Evolutionary conservation across 2,113 vertebrate species (phyloP).

Genomic region (Mixornis gularis): DNA sequence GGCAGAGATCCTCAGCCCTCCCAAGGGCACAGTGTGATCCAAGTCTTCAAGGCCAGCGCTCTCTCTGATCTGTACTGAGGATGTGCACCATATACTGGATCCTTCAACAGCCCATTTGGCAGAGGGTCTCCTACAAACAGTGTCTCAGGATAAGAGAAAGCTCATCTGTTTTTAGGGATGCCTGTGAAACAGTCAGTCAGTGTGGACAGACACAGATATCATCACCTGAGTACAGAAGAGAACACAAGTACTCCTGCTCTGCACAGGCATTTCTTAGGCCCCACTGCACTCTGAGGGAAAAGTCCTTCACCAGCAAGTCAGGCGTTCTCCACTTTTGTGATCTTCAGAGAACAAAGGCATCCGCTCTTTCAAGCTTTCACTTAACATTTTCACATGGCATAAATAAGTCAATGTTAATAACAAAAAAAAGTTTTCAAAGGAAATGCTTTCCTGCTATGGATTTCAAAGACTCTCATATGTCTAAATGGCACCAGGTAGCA

Average conservation of each 20-base stretch:
- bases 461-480: background rate
- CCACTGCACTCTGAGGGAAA: background rate
- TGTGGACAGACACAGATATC: background rate
- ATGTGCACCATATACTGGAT: background rate
- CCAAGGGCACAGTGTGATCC: background rate
- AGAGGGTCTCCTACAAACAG: background rate
- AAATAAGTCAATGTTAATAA: background rate
- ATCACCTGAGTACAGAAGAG: background rate
- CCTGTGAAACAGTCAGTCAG: background rate
- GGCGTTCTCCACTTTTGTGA: background rate
- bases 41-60: background rate
- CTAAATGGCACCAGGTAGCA: background rate
- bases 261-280: fast-evolving
- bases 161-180: background rate
- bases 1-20: background rate
- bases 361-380: background rate
- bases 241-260: background rate
- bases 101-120: background rate
- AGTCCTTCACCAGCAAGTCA: background rate
- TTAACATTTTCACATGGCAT: background rate
- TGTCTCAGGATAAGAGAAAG: background rate
- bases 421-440: background rate
- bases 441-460: background rate
- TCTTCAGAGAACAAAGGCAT: conserved; percentile 3
- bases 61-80: background rate